A percentile compares a stretch with the other conserved stretches of the same genome.
These are phyloP conservation scores for Neolamprologus modestus DNA, from an alignment of 2,113 vertebrate genomes.

Conservation along the genomic window DNA sequence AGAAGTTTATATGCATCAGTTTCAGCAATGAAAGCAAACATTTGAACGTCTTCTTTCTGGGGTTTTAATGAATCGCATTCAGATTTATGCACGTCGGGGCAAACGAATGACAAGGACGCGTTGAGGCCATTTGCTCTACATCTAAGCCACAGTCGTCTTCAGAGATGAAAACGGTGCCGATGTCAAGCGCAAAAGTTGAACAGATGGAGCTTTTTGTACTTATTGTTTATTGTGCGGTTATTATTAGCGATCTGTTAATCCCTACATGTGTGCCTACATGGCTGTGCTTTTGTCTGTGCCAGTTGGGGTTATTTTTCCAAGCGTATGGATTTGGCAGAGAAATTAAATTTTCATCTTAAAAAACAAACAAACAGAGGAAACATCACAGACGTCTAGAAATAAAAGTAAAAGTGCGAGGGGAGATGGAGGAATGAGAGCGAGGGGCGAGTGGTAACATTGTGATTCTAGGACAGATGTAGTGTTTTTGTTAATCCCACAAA, in stretches of 20 bases:
- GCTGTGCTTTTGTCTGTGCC: background rate
- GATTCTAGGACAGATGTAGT: slow-evolving; percentile 3
- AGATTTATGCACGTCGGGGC: background rate
- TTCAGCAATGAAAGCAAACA: background rate
- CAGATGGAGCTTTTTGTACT: slow-evolving; percentile 35
- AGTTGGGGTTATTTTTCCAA: background rate
- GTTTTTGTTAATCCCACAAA: background rate
- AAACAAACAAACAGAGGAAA: slow-evolving; percentile 1
- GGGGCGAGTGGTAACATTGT: background rate
- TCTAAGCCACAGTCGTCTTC: background rate
- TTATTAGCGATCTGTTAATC: slow-evolving; percentile 10
- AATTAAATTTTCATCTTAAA: background rate
- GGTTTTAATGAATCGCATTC: background rate
- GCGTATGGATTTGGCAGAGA: background rate
- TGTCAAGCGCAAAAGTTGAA: background rate
- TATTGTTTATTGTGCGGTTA: slow-evolving; percentile 3
- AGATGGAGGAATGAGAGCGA: slow-evolving; percentile 2
- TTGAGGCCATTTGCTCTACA: background rate
- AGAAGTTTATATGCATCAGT: background rate
- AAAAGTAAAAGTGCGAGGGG: slow-evolving; percentile 21
- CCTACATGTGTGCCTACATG: slow-evolving; percentile 1
- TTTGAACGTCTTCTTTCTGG: background rate
- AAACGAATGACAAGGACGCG: background rate
- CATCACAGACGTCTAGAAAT: slow-evolving; percentile 8
- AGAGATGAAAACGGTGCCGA: background rate